phyloP scores from a whole-genome alignment of 2,113 vertebrate genomes.

The chimpanzee (Pan troglodytes) region NHGRI_mPanTro3-v2.1_pri NC_086015.1:184861001-184861500 shows the following conservation, averaged over 20 bases:
- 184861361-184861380: background rate
- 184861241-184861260: background rate
- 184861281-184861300: background rate
- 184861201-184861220: background rate
- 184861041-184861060: background rate
- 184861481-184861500: background rate
- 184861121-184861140: too few species aligned
- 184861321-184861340: background rate
- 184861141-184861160: background rate
- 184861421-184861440: background rate
- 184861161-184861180: background rate
- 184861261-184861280: background rate
- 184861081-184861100: background rate
- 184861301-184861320: background rate
- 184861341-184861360: background rate
- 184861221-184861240: background rate
- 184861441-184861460: background rate
- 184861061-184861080: background rate
- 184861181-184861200: background rate
- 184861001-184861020: background rate
- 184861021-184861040: constrained; percentile 33
- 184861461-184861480: background rate
- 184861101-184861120: background rate
- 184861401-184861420: background rate
- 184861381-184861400: background rate